Conservation (phyloP, 2,888 invertebrate species). For the Itoplectis maculator region DNA sequence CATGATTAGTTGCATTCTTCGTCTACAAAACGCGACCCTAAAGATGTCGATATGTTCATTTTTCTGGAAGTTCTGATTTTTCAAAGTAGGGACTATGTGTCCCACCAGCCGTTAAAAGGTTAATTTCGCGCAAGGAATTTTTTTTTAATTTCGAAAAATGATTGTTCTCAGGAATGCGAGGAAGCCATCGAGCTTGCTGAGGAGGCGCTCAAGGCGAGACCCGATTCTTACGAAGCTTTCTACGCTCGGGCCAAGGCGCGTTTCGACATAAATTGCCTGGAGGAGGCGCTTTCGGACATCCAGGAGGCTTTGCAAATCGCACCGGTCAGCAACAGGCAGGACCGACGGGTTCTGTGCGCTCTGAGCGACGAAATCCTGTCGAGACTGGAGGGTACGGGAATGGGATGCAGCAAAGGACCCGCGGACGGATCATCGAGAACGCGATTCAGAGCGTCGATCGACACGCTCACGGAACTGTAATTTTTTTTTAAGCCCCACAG, state of each 20-base stretch:
- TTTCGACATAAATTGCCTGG: slow-evolving; percentile 90
- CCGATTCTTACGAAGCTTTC: slow-evolving; percentile 96
- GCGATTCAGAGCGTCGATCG: slow-evolving; percentile 81
- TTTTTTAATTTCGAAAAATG: too few species aligned
- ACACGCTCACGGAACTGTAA: slow-evolving; percentile 82
- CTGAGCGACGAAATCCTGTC: slow-evolving; percentile 90
- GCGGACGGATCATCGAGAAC: slow-evolving; percentile 70
- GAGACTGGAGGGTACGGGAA: slow-evolving; percentile 78
- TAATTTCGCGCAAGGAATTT: too few species aligned
- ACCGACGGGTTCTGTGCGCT: slow-evolving; percentile 90
- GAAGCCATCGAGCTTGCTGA: slow-evolving; percentile 95
- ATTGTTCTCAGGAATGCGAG: slow-evolving; percentile 91
- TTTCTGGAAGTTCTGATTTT: too few species aligned
- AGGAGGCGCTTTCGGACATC: slow-evolving; percentile 92
- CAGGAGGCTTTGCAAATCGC: slow-evolving; percentile 90
- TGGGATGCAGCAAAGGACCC: slow-evolving; percentile 77
- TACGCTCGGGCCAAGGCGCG: slow-evolving; percentile 96
- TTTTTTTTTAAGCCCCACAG: too few species aligned
- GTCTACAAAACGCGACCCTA: too few species aligned
- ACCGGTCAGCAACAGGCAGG: slow-evolving; percentile 90
- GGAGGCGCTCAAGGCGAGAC: slow-evolving; percentile 93
- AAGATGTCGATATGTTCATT: too few species aligned
- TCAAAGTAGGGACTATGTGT: too few species aligned
- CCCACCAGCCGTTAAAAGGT: too few species aligned
- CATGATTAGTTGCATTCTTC: too few species aligned